Conservation (phyloP, 64 coral and sea anemone genomes). For the Cladopsammia gracilis region DNA sequence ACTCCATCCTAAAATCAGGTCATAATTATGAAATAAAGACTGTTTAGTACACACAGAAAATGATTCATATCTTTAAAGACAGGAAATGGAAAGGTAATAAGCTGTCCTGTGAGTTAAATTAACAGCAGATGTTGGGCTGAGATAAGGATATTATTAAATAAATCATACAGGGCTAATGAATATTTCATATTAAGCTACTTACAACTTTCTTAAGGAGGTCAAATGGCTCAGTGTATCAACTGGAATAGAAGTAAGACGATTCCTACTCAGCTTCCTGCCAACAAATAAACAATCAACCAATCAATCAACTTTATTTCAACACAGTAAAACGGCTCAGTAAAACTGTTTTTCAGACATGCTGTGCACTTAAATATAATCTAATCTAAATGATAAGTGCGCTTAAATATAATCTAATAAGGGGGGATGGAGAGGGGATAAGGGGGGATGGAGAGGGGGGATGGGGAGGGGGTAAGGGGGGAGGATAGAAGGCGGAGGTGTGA, state of each 20-base stretch:
- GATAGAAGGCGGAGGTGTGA: too few relatives aligned
- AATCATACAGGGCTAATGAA: not conserved
- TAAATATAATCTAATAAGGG: too few relatives aligned
- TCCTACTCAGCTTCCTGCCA: conserved; percentile 56
- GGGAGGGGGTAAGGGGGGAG: too few relatives aligned
- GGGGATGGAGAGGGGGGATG: too few relatives aligned
- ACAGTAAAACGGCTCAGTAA: not conserved
- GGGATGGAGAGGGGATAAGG: too few relatives aligned
- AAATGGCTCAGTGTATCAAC: conserved; percentile 34
- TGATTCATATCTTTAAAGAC: not conserved
- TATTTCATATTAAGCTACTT: conserved; percentile 27
- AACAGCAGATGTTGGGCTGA: not conserved
- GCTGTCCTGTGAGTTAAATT: not conserved
- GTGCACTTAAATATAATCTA: too few relatives aligned
- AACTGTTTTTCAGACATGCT: not conserved
- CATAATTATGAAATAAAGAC: not conserved
- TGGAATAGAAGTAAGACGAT: conserved; percentile 51
- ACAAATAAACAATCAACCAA: conserved; percentile 9
- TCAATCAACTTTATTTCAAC: not conserved
- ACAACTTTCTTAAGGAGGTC: conserved; percentile 60
- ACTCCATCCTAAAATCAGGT: too few relatives aligned
- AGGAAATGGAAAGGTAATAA: conserved; percentile 5
- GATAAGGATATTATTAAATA: conserved; percentile 42
- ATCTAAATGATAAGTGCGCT: too few relatives aligned
- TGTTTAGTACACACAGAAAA: not conserved